Conservation (phyloP, 1,140 invertebrate genomes). For the Tribolium madens region DNA sequence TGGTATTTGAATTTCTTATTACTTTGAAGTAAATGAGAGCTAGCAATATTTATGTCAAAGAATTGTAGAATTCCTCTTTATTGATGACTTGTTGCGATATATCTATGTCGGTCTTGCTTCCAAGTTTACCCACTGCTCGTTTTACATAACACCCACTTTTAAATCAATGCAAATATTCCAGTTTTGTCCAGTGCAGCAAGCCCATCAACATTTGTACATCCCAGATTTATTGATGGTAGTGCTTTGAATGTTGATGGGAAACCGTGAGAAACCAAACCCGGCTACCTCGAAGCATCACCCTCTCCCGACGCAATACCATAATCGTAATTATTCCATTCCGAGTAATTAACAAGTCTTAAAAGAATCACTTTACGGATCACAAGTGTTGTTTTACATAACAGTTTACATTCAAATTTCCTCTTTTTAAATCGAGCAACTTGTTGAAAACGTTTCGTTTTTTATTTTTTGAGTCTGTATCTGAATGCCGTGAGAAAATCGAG, state of each 20-base stretch:
- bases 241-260: conserved; percentile 33
- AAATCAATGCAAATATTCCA: conserved; percentile 31
- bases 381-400: conserved; percentile 1
- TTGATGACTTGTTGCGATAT: too few relatives aligned
- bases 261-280: conserved; percentile 1
- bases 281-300: neutral
- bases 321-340: neutral
- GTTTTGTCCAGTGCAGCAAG: conserved; percentile 9
- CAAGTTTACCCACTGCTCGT: too few relatives aligned
- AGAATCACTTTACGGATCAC: neutral
- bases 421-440: neutral
- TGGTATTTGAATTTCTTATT: too few relatives aligned
- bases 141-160: conserved; percentile 1
- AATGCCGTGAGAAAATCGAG: neutral
- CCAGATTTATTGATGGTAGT: conserved; percentile 15
- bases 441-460: neutral
- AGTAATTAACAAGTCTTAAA: conserved; percentile 13
- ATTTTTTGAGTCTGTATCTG: neutral
- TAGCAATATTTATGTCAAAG: too few relatives aligned
- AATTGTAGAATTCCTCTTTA: too few relatives aligned
- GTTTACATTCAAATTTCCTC: conserved; percentile 30
- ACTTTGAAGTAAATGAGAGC: too few relatives aligned
- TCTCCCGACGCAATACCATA: neutral
- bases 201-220: conserved; percentile 2
- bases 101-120: too few relatives aligned